phyloP scores from a whole-genome alignment of 2,888 invertebrate genomes.

The Antitype chi region DNA sequence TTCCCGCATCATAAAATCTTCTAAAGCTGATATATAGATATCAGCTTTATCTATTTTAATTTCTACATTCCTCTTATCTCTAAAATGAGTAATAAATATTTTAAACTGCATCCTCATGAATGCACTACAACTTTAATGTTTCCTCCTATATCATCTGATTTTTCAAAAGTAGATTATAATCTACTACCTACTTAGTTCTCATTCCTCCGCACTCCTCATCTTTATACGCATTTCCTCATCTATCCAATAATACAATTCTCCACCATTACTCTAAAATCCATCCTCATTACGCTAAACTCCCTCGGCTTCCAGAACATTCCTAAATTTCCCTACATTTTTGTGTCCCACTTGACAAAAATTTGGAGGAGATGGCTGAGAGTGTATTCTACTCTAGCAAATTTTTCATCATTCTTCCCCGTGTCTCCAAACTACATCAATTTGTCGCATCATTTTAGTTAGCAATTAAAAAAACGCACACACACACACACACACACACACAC shows the following conservation, averaged over 20 bases:
- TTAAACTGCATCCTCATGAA: no score
- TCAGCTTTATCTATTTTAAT: no score
- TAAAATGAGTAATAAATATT: no score
- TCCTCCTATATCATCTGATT: not conserved
- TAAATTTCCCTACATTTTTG: not conserved
- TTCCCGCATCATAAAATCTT: slow-evolving; percentile 10
- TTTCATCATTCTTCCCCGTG: no score
- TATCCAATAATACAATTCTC: not conserved
- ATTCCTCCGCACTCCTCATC: not conserved
- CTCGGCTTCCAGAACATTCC: not conserved
- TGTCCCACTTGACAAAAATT: not conserved
- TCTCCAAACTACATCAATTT: not conserved
- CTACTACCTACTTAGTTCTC: not conserved
- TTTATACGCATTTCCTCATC: not conserved
- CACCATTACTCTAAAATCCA: not conserved
- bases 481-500: no score
- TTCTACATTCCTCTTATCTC: not conserved
- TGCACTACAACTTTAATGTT: no score
- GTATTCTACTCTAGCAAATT: no score
- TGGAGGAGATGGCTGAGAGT: no score
- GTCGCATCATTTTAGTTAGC: no score
- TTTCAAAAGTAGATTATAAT: not conserved
- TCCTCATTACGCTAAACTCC: not conserved
- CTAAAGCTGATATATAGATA: slow-evolving; percentile 7
- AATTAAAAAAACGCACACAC: no score